phyloP scores from a whole-genome alignment of 2,888 invertebrate species.

The Clepsis dumicolana region DNA sequence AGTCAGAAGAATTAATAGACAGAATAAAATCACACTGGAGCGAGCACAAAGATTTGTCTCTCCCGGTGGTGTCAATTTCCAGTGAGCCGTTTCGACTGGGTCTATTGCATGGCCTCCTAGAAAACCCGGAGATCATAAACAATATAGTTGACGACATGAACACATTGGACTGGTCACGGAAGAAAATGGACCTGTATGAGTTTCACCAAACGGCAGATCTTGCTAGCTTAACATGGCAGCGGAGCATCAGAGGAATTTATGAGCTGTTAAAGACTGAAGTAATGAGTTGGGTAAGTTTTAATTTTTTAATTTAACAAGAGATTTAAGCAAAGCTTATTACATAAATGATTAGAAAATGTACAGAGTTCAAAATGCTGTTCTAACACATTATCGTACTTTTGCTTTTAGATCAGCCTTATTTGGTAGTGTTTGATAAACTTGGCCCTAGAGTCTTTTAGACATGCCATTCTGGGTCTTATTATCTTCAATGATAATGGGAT shows the following conservation, averaged over 20 bases:
- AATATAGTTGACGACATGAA: slow-evolving; percentile 89
- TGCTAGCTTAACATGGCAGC: slow-evolving; percentile 82
- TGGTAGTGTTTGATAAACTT: too few relatives aligned
- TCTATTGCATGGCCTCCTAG: slow-evolving; percentile 87
- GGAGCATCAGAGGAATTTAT: slow-evolving; percentile 88
- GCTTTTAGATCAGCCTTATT: too few relatives aligned
- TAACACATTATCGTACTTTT: too few relatives aligned
- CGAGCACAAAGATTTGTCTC: slow-evolving; percentile 67
- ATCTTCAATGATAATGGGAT: too few relatives aligned
- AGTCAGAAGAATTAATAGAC: slow-evolving; percentile 74
- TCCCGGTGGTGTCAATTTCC: slow-evolving; percentile 82
- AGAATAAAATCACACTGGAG: slow-evolving; percentile 80
- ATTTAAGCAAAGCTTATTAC: too few relatives aligned
- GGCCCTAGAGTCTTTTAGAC: too few relatives aligned
- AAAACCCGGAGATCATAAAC: slow-evolving; percentile 84
- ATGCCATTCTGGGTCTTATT: too few relatives aligned
- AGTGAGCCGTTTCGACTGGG: slow-evolving; percentile 89
- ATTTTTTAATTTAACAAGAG: too few relatives aligned
- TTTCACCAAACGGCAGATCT: slow-evolving; percentile 93
- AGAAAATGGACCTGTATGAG: slow-evolving; percentile 95
- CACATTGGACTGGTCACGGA: slow-evolving; percentile 89
- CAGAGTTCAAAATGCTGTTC: too few relatives aligned
- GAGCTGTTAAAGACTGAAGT: slow-evolving; percentile 88
- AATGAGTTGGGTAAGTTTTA: slow-evolving; percentile 87
- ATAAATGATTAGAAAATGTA: too few relatives aligned